These are phyloP conservation scores for Falco biarmicus DNA, from an alignment of 2,797 vertebrate genomes.

Conservation along the genomic window DNA sequence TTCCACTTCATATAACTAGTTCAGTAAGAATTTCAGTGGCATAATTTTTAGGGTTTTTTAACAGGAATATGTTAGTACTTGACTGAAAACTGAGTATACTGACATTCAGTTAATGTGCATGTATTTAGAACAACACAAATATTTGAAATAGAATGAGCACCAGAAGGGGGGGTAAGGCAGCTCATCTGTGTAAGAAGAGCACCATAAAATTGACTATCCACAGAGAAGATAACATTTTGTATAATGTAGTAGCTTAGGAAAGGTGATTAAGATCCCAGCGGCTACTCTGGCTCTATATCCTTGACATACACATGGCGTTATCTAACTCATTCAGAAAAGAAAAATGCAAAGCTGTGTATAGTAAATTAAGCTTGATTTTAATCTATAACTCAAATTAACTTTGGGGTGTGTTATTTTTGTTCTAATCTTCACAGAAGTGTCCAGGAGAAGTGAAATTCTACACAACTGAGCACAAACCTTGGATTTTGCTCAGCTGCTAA, in stretches of 20 bases:
- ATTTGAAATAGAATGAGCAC: background rate
- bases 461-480: background rate
- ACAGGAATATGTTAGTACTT: background rate
- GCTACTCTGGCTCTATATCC: background rate
- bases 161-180: too few species aligned
- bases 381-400: background rate
- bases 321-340: background rate
- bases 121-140: background rate
- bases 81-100: background rate
- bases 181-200: background rate
- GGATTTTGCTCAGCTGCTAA: background rate
- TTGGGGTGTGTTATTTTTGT: background rate
- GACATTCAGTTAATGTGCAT: background rate
- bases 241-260: background rate
- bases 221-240: background rate
- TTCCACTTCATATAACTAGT: background rate
- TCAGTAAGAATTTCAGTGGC: background rate
- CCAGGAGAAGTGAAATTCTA: background rate
- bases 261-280: background rate
- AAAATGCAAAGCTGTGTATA: background rate
- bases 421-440: background rate
- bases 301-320: accelerated
- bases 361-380: background rate
- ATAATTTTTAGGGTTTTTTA: background rate
- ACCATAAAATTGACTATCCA: background rate